Conservation (phyloP, 1,140 invertebrate genomes). For the Bombus terrestris region DNA sequence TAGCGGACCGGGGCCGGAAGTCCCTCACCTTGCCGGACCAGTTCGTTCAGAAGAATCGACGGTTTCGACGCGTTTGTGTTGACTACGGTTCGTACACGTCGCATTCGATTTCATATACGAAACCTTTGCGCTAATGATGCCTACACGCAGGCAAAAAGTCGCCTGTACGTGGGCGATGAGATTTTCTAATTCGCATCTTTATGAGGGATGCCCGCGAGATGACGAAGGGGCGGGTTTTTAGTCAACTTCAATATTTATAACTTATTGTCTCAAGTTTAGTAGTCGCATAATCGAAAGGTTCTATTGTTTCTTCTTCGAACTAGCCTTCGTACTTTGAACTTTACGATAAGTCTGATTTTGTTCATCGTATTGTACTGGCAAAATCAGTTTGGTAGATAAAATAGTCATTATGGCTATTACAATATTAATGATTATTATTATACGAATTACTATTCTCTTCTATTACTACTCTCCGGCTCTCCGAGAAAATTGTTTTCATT, state of each 20-base stretch:
- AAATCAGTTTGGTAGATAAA: too few species aligned
- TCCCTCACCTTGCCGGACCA: conserved; percentile 60
- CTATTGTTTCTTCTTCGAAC: not conserved
- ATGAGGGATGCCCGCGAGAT: conserved; percentile 44
- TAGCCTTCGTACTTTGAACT: too few species aligned
- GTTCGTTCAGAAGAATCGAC: conserved; percentile 68
- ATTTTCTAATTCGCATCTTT: conserved; percentile 73
- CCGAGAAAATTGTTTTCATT: too few species aligned
- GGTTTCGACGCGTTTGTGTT: conserved; percentile 61
- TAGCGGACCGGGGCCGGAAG: conserved; percentile 76
- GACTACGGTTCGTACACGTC: conserved; percentile 11
- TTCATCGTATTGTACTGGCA: too few species aligned
- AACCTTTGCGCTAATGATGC: conserved; percentile 77
- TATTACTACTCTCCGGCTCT: too few species aligned
- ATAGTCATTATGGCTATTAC: too few species aligned
- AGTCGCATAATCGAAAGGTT: conserved; percentile 1
- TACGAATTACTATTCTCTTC: too few species aligned
- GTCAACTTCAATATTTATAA: conserved; percentile 80
- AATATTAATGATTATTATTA: too few species aligned
- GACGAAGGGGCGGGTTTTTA: conserved; percentile 51
- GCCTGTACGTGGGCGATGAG: conserved; percentile 75
- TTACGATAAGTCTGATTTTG: too few species aligned
- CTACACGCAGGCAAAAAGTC: conserved; percentile 71
- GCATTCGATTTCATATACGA: conserved; percentile 49
- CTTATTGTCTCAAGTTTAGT: conserved; percentile 77